Conservation (phyloP, 1,140 invertebrate species). For the Danaus plexippus region DNA sequence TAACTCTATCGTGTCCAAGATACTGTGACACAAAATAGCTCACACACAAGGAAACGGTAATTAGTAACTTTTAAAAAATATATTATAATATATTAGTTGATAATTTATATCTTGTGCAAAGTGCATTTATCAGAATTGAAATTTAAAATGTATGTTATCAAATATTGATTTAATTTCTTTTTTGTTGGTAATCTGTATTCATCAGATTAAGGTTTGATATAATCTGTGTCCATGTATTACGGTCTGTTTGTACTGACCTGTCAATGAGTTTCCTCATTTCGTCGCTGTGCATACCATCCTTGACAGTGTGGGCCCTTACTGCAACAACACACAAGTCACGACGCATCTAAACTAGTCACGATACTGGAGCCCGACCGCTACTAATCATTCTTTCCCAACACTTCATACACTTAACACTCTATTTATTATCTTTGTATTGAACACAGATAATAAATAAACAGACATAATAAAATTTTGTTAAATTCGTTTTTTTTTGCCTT, state of each 20-base stretch:
- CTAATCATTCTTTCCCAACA: slow-evolving; percentile 34
- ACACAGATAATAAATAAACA: no score
- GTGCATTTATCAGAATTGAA: slow-evolving; percentile 4
- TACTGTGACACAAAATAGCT: slow-evolving; percentile 23
- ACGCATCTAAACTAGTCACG: slow-evolving; percentile 62
- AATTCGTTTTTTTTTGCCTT: no score
- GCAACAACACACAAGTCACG: slow-evolving; percentile 75
- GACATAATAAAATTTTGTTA: no score
- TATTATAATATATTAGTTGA: no score
- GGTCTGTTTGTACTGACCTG: slow-evolving; percentile 79
- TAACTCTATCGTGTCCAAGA: slow-evolving; percentile 22
- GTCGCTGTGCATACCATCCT: slow-evolving; percentile 93
- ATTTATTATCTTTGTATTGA: no score
- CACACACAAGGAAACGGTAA: slow-evolving; percentile 51
- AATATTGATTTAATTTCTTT: background rate
- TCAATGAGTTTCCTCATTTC: slow-evolving; percentile 96
- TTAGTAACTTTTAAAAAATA: slow-evolving; percentile 12
- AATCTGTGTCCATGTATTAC: slow-evolving; percentile 5
- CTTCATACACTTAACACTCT: slow-evolving; percentile 20
- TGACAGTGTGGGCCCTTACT: slow-evolving; percentile 79
- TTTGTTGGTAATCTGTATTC: no score
- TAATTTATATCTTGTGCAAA: background rate
- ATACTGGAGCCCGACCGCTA: slow-evolving; percentile 47
- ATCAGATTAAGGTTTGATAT: no score
- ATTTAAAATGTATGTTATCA: slow-evolving; percentile 2